Conservation (phyloP, 1,140 invertebrate genomes). For the Bombus superbus region DNA sequence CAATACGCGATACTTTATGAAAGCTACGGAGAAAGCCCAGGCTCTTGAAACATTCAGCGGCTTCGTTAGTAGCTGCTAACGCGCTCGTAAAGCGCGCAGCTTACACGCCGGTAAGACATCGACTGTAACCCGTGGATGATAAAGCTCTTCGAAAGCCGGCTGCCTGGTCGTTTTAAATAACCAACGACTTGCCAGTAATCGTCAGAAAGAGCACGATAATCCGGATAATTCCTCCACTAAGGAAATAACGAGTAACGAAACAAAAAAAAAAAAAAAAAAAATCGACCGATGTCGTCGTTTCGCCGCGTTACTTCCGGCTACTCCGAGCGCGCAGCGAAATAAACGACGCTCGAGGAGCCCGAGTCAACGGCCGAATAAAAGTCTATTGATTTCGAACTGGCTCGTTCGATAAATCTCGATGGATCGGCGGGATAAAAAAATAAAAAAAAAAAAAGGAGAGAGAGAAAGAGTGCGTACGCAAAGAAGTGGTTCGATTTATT, state of each 20-base stretch:
- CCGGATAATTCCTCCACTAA: not conserved
- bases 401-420: constrained; percentile 65
- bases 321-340: not conserved
- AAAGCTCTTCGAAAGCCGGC: not conserved
- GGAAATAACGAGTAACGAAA: too few species aligned
- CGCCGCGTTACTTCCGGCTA: not conserved
- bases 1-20: too few species aligned
- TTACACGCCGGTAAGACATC: not conserved
- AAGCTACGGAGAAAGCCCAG: too few species aligned
- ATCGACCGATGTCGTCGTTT: not conserved
- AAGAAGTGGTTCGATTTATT: constrained; percentile 63
- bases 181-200: not conserved
- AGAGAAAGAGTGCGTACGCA: constrained; percentile 30
- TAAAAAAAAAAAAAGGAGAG: constrained; percentile 13
- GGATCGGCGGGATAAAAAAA: constrained; percentile 56
- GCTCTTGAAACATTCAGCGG: not conserved
- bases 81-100: not conserved
- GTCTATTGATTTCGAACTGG: constrained; percentile 34
- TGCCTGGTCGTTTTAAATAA: not conserved
- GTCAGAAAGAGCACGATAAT: not conserved
- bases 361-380: constrained; percentile 12
- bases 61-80: not conserved
- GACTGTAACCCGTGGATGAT: not conserved
- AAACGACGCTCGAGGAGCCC: constrained; percentile 19
- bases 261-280: not conserved